Base-by-base conservation (phyloP, 1,140 invertebrate genomes). In the Halesus radiatus region DNA sequence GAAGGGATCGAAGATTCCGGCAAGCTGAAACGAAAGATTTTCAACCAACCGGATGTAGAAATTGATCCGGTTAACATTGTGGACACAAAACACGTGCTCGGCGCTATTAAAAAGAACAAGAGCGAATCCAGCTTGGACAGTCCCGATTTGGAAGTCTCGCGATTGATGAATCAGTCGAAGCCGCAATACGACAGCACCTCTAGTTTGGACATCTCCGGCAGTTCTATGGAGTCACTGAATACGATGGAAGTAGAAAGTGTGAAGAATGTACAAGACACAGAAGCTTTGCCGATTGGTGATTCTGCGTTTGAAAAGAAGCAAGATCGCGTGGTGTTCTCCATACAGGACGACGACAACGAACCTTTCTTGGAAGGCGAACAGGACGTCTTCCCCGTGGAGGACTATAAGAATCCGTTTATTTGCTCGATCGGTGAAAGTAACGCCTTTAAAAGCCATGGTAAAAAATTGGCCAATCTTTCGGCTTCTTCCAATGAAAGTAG, bases 121-220 rank as follows among this genome's bases (percentile, higher is more conserved):
- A 90, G 88, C 76, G 89, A 90, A 81, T 89, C 88, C 18, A 90
- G 88, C 84, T 83, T 89, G 7, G 89, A 90, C 70, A 89, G 89
- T 81, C 88, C 89, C 0, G 89, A 90, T 84, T 76, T 89, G 76
- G 89, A 90, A 85, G 88, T 90, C 0, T 90, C 89, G 53, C 86
- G 88, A 78, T 80, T 89, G 5, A 90, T 90, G 88, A 66, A 56
- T 74, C 85, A 8, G 68, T 56, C 68, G 86, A 87, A 84, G 85
- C 86, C 23, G 87, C 88, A 78, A 37, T 88, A 88, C 74, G 89
- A 89, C 76, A 89, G 88, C 74, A 89, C 86, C 66, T 89, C 88
- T 1, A 89, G 88, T 32, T 84, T 90, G 29, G 88, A 89, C 78
- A 87, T 89, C 78, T 90, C 89, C 22, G 87, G 87, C 0, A 89